These are phyloP conservation scores for Tricholaema leucomelas DNA, from an alignment of 2,113 vertebrate genomes.

Conservation along the genomic window DNA sequence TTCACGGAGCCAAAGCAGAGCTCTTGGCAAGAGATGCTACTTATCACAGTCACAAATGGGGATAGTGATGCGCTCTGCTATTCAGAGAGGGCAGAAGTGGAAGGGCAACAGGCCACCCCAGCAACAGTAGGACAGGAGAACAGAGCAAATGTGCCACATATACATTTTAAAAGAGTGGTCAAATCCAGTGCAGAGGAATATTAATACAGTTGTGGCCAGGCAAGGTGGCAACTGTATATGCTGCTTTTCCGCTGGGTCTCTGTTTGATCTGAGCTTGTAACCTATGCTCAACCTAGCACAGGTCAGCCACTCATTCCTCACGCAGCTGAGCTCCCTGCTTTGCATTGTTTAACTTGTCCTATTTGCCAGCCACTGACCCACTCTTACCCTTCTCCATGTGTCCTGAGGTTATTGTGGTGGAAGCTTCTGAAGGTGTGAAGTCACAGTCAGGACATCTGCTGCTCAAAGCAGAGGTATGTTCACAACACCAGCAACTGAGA, in stretches of 20 bases:
- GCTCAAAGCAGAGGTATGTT: neutral
- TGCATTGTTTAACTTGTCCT: neutral
- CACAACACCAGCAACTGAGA: neutral
- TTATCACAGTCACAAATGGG: neutral
- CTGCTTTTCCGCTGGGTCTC: neutral
- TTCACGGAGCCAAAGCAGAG: neutral
- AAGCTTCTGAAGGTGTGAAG: neutral
- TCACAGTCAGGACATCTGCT: neutral
- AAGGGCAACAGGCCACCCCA: neutral
- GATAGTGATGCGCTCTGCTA: neutral
- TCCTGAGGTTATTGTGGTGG: neutral
- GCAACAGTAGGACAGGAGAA: neutral
- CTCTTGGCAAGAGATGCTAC: neutral
- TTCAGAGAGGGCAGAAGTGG: neutral
- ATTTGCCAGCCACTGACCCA: neutral
- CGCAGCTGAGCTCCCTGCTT: neutral
- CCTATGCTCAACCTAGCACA: neutral
- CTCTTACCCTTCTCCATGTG: neutral
- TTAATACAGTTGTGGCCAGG: neutral
- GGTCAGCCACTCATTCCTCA: neutral
- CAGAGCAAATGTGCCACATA: neutral
- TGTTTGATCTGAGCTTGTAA: neutral
- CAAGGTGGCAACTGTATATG: neutral
- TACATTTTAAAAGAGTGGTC: neutral
- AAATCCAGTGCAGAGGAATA: neutral